A percentile compares a stretch with the other conserved stretches of the same genome.
Evolutionary conservation across 2,113 vertebrate species (phyloP).

Genomic region (Chionomys nivalis): DNA sequence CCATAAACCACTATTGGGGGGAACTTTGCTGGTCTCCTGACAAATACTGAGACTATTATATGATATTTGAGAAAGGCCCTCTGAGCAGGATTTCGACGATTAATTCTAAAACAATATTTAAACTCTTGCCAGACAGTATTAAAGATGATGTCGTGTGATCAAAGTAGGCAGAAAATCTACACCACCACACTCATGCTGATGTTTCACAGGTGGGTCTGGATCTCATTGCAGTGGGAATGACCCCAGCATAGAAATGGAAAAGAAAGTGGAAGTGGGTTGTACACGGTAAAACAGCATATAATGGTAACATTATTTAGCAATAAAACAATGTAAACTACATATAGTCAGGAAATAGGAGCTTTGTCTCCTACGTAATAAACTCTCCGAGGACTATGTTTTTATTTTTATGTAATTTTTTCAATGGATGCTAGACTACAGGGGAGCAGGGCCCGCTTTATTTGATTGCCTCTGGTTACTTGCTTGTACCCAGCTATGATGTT

Average conservation of each 20-base stretch:
- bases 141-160: conserved; percentile 25
- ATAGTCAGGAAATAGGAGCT: not conserved
- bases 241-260: not conserved
- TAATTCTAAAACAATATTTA: not conserved
- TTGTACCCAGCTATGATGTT: not conserved
- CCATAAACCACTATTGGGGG: not conserved
- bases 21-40: conserved; percentile 11
- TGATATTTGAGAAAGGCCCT: not conserved
- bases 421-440: not conserved
- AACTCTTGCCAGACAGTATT: not conserved
- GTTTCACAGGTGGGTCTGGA: not conserved
- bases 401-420: not conserved
- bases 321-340: not conserved
- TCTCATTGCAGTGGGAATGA: conserved; percentile 5
- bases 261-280: not conserved
- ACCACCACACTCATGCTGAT: not conserved
- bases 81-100: conserved; percentile 35
- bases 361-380: not conserved
- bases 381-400: not conserved
- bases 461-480: not conserved
- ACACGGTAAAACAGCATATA: not conserved
- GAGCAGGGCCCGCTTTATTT: not conserved
- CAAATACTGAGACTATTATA: conserved; percentile 50
- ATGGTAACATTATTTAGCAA: not conserved
- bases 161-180: conserved; percentile 33